These are phyloP conservation scores for Hydrozoanthus tunicans DNA, from an alignment of 64 coral and sea anemone species.

Conservation along the genomic window DNA sequence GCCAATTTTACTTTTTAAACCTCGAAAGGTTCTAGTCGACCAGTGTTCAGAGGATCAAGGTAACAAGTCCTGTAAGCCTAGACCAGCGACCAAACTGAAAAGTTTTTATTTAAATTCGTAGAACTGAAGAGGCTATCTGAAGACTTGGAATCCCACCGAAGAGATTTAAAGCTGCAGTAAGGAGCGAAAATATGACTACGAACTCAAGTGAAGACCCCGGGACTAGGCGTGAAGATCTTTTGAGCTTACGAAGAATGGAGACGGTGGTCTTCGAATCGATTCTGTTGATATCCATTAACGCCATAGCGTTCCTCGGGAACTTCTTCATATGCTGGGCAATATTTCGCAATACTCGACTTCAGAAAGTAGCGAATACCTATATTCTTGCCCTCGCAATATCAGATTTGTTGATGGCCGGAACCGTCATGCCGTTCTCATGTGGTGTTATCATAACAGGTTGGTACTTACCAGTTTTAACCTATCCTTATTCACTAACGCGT, in stretches of 20 bases:
- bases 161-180: too few relatives aligned
- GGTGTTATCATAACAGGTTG: conserved; percentile 24
- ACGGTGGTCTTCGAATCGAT: conserved; percentile 4
- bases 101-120: too few relatives aligned
- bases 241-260: conserved; percentile 19
- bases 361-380: conserved; percentile 34
- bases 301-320: background rate
- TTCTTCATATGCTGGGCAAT: conserved; percentile 38
- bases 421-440: background rate
- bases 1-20: too few relatives aligned
- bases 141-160: too few relatives aligned
- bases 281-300: background rate
- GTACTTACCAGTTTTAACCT: background rate
- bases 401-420: conserved; percentile 4
- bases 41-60: too few relatives aligned
- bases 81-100: too few relatives aligned
- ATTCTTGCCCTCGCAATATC: conserved; percentile 21
- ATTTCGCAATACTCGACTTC: conserved; percentile 22
- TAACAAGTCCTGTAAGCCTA: too few relatives aligned
- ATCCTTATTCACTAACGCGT: background rate
- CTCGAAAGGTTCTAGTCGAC: too few relatives aligned
- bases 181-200: background rate
- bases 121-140: too few relatives aligned
- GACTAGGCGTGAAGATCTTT: background rate
- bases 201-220: background rate